phyloP scores from a whole-genome alignment of 2,113 vertebrate genomes.

The Micromys minutus region DNA sequence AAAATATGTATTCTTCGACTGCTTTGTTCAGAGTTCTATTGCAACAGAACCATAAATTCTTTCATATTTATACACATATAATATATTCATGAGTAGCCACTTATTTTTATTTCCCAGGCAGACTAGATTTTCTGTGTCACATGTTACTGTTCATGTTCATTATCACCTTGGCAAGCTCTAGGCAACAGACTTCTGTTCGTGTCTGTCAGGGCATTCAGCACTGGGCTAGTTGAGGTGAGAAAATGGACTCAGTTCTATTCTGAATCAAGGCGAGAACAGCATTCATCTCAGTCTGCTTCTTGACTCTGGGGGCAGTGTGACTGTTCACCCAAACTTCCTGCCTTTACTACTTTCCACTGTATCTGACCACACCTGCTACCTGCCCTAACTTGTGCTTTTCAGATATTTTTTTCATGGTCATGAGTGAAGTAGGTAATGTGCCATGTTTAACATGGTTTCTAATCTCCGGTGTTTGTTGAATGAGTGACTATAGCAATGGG shows the following conservation, averaged over 20 bases:
- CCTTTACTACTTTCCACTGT: not conserved
- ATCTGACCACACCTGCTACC: too few relatives aligned
- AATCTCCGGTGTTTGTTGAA: not conserved
- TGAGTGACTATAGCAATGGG: not conserved
- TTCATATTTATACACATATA: not conserved
- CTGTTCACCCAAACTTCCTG: not conserved
- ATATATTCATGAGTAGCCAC: not conserved
- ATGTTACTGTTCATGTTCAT: not conserved
- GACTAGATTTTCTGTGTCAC: not conserved
- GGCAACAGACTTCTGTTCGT: not conserved
- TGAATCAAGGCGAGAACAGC: too few relatives aligned
- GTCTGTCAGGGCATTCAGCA: not conserved
- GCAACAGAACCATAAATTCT: not conserved
- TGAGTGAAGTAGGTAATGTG: not conserved
- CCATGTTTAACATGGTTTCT: not conserved
- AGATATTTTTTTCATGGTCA: not conserved
- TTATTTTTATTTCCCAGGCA: not conserved
- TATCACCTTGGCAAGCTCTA: not conserved
- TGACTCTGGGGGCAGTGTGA: not conserved
- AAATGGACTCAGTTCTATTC: not conserved
- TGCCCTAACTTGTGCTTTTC: not conserved
- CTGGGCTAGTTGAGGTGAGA: not conserved
- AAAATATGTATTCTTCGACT: not conserved
- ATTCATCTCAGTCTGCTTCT: not conserved
- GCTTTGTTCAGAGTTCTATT: constrained; percentile 4